Evolutionary conservation across 2,797 vertebrate species (phyloP), one percentile per base, ranked within the genome.

Genomic region (Clarias platycephalus): DNA sequence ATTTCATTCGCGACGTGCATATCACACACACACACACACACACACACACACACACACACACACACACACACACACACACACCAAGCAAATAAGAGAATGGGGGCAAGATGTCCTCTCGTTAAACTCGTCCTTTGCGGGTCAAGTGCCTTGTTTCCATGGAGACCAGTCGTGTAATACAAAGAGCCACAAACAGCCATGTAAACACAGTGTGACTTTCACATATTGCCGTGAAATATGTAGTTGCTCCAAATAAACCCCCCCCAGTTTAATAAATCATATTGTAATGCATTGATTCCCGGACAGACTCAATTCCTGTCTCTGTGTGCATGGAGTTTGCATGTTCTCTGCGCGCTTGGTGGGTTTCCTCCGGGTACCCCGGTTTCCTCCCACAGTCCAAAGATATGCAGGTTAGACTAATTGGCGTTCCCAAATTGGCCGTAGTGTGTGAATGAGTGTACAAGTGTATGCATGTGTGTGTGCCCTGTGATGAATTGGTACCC

Each of bases 91-190:
- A 26, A 83, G 18, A 71, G 74, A 78, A 82, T 53, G 37, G 37
- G 74, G 79, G 71, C 68, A 74, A 85, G 79, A 84, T 84, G 78
- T 84, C 60, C 77, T 72, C 68, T 74, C 16, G 53, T 79, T 86
- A 77, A 83, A 64, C 86, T 63, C 62, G 62, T 60, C 57, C 67
- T 85, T 72, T 85, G 62, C 79, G 40, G 84, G 74, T 86, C 82
- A 83, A 78, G 80, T 37, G 68, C 64, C 37, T 40, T 82, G 87
- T 88, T 88, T 83, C 80, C 82, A 87, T 89, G 78, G 83, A 75
- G 71, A 87, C 84, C 24, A 72, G 64, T 53, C 20, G 60, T 83
- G 12, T 18, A 67, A 71, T 62, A 74, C 66, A 81, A 70, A 57
- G 37, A 81, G 16, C 37, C 80, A 58, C 24, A 82, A 0, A 2